A percentile compares a stretch with the other conserved stretches of the same genome.
Evolutionary conservation across 2,113 vertebrate genomes (phyloP).

Genomic region (Antechinus stuartii): DNA sequence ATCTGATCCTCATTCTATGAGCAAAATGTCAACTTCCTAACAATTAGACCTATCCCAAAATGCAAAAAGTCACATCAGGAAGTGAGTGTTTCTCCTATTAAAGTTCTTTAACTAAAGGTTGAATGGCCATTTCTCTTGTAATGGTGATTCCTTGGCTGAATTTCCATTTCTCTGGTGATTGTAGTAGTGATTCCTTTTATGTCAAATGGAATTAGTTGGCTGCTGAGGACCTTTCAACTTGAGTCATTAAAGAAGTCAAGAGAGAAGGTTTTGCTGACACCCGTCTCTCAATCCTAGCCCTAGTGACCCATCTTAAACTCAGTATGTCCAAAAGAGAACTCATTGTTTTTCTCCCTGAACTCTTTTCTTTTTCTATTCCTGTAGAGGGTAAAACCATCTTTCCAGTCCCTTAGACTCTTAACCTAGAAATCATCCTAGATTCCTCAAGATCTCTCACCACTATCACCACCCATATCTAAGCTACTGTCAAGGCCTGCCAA

Average conservation of each 20-base stretch:
- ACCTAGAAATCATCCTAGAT: neutral
- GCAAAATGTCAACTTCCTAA: neutral
- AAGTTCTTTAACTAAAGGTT: neutral
- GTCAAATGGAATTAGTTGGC: neutral
- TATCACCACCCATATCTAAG: neutral
- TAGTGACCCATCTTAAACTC: neutral
- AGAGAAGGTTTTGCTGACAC: too few species aligned
- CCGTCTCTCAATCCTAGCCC: neutral
- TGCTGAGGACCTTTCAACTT: neutral
- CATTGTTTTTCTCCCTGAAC: neutral
- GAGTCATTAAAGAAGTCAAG: neutral
- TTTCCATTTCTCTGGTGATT: neutral
- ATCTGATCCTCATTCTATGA: neutral
- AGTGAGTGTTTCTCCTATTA: neutral
- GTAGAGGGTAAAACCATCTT: too few species aligned
- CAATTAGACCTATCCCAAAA: neutral
- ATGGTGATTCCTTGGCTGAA: neutral
- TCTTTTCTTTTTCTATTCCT: neutral
- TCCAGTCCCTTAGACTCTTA: neutral
- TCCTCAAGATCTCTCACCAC: neutral
- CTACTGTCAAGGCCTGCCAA: neutral
- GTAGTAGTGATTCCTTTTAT: neutral
- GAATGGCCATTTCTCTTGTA: neutral
- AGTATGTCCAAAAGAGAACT: neutral
- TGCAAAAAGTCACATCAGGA: neutral